Evolutionary conservation across 2,113 vertebrate genomes (phyloP).

Genomic region (Silurus asotus): DNA sequence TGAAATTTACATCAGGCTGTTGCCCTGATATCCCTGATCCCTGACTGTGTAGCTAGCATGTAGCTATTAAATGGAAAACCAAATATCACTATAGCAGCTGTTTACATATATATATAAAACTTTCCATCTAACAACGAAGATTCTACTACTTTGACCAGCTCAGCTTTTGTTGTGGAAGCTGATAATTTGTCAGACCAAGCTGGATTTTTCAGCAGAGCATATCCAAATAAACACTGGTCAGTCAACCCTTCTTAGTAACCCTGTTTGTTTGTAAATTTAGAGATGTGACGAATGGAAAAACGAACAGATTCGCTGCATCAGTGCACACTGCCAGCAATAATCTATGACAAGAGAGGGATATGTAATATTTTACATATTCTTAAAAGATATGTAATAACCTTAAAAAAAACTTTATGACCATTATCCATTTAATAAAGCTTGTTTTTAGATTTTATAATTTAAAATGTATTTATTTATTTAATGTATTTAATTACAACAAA

Average conservation of each 20-base stretch:
- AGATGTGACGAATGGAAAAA: too few relatives aligned
- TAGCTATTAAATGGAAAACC: background rate
- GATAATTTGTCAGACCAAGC: background rate
- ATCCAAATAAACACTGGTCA: background rate
- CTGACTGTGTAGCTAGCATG: background rate
- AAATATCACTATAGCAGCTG: background rate
- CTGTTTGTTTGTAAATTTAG: background rate
- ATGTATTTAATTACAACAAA: too few relatives aligned
- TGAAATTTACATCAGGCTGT: background rate
- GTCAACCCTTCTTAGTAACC: background rate
- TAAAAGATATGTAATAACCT: too few relatives aligned
- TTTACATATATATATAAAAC: background rate
- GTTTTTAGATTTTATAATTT: too few relatives aligned
- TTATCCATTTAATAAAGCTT: too few relatives aligned
- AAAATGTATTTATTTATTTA: too few relatives aligned
- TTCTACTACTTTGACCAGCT: background rate
- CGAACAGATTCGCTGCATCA: too few relatives aligned
- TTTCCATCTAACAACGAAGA: too few relatives aligned
- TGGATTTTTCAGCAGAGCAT: background rate
- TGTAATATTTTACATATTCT: too few relatives aligned
- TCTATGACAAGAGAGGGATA: too few relatives aligned
- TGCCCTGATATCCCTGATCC: background rate
- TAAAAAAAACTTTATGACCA: too few relatives aligned
- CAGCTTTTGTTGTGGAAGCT: background rate
- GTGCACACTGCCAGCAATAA: too few relatives aligned